phyloP scores from a whole-genome alignment of 2,888 invertebrate species.

The Drosophila affinis region DNA sequence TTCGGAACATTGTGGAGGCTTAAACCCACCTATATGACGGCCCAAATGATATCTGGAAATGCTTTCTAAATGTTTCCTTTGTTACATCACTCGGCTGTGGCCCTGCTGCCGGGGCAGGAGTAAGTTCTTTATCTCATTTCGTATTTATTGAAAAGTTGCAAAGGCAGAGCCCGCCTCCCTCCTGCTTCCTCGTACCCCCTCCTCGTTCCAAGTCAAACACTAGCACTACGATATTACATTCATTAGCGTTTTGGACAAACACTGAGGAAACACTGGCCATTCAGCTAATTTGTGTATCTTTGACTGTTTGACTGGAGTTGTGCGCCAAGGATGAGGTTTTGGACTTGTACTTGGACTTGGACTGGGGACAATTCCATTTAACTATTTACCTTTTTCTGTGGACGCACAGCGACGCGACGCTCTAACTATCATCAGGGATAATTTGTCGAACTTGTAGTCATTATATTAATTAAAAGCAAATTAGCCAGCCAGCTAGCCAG shows the following conservation, averaged over 20 bases:
- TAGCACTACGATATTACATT: slow-evolving; percentile 8
- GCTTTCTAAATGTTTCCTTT: slow-evolving; percentile 27
- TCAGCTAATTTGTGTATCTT: slow-evolving; percentile 26
- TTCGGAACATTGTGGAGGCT: slow-evolving; percentile 5
- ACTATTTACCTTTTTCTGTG: slow-evolving; percentile 40
- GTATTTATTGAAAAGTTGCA: slow-evolving; percentile 17
- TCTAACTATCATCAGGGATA: slow-evolving; percentile 62
- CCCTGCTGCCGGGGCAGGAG: background rate
- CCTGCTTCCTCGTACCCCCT: no score
- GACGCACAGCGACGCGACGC: slow-evolving; percentile 26
- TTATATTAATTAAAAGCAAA: slow-evolving; percentile 79
- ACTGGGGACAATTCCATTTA: slow-evolving; percentile 41
- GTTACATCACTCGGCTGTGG: slow-evolving; percentile 9
- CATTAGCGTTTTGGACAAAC: slow-evolving; percentile 29
- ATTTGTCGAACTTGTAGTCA: slow-evolving; percentile 76
- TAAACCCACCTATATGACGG: slow-evolving; percentile 23
- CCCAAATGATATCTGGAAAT: slow-evolving; percentile 4
- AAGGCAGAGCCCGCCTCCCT: background rate
- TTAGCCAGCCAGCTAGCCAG: slow-evolving; percentile 53
- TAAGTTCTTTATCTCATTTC: slow-evolving; percentile 15
- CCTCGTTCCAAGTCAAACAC: background rate
- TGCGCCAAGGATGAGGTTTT: background rate
- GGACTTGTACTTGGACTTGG: slow-evolving; percentile 7
- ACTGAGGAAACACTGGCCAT: background rate
- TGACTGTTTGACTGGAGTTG: slow-evolving; percentile 26